Evolutionary conservation across 2,113 vertebrate genomes (phyloP).

Genomic region (Shinisaurus crocodilurus): DNA sequence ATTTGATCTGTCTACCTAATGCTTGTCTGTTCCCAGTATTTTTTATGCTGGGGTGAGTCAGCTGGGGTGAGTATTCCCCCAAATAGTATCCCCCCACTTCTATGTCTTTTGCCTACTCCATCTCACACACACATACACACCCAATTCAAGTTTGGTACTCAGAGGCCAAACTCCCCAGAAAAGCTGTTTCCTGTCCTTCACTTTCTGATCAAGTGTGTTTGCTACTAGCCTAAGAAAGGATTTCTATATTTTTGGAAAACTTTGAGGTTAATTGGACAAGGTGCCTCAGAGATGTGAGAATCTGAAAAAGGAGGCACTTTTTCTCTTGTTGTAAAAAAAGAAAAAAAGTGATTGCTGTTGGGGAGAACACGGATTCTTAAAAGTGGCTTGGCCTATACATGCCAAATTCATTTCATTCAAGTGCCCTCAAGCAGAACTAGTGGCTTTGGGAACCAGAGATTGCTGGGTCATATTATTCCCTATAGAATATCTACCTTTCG

Average conservation of each 20-base stretch:
- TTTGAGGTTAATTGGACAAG: neutral
- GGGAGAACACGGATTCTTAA: neutral
- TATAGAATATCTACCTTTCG: neutral
- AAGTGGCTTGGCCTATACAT: neutral
- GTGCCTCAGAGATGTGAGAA: neutral
- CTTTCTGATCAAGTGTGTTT: neutral
- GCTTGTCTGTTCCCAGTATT: neutral
- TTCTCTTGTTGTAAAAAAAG: neutral
- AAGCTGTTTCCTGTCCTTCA: neutral
- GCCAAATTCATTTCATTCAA: neutral
- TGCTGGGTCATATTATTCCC: slow-evolving; percentile 9
- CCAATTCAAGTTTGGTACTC: neutral
- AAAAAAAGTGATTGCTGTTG: neutral
- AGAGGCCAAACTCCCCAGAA: neutral
- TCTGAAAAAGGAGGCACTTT: neutral
- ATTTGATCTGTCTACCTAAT: neutral
- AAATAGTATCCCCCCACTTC: neutral
- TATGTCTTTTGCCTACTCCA: neutral
- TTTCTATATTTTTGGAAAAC: neutral
- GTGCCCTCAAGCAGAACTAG: neutral
- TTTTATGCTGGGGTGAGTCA: neutral
- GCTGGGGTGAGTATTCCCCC: neutral
- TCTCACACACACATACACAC: neutral
- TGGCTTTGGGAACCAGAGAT: neutral
- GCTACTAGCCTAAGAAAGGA: fast-evolving